These are phyloP conservation scores for Hippopotamus amphibius DNA, from an alignment of 2,113 vertebrate genomes.

Conservation along the genomic window DNA sequence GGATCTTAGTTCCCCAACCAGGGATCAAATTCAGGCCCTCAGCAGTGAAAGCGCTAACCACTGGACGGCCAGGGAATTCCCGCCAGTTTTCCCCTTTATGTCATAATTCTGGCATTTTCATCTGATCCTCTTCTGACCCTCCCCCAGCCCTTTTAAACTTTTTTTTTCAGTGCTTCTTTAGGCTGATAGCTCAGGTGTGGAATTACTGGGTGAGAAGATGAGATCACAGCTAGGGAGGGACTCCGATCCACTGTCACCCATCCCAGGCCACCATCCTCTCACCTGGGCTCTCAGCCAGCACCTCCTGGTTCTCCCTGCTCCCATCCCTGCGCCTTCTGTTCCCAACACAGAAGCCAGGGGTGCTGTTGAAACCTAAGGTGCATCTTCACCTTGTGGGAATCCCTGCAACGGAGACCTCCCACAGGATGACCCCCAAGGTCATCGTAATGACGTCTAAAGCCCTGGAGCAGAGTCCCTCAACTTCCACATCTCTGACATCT, in stretches of 20 bases:
- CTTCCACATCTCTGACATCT: no score
- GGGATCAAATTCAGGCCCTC: not conserved
- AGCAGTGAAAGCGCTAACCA: not conserved
- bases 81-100: accelerated
- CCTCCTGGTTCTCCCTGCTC: accelerated
- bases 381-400: no score
- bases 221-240: not conserved
- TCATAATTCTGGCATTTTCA: not conserved
- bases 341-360: not conserved
- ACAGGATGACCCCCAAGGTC: not conserved
- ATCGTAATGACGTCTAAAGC: no score
- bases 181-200: not conserved
- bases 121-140: not conserved
- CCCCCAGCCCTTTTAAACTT: not conserved
- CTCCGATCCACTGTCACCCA: not conserved
- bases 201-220: not conserved
- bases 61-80: not conserved
- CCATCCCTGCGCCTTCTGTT: not conserved
- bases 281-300: accelerated
- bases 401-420: no score
- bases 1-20: not conserved
- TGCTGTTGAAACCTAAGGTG: not conserved
- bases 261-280: not conserved
- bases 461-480: not conserved
- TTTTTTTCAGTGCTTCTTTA: not conserved